Conservation (phyloP, 2,797 vertebrate species). For the Rachycentron canadum region DNA sequence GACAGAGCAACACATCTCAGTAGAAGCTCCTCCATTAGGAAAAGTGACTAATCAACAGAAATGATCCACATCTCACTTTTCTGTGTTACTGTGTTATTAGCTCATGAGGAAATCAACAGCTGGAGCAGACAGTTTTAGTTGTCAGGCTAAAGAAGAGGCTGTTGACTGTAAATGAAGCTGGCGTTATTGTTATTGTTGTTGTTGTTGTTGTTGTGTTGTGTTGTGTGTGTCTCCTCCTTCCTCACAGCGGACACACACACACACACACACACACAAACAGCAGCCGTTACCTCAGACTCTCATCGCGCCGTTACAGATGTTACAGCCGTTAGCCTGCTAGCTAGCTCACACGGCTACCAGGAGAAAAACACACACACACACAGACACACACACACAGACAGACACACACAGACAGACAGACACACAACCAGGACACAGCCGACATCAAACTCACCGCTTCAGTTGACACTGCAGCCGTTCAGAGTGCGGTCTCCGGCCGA, state of each 20-base stretch:
- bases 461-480: slow-evolving; percentile 44
- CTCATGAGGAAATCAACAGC: slow-evolving; percentile 36
- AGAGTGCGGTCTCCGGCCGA: background rate
- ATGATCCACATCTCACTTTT: slow-evolving; percentile 9
- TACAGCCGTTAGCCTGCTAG: slow-evolving; percentile 70
- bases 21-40: too few relatives aligned
- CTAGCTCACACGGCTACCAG: slow-evolving; percentile 41
- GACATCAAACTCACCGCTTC: slow-evolving; percentile 60
- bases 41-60: background rate
- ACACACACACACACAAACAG: too few relatives aligned
- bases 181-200: rapidly evolving
- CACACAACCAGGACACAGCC: background rate
- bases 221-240: background rate
- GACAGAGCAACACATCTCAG: too few relatives aligned
- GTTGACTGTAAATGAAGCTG: rapidly evolving
- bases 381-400: background rate
- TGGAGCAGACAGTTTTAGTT: slow-evolving; percentile 22
- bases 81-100: background rate
- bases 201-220: too few relatives aligned
- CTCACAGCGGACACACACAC: background rate
- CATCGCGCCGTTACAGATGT: slow-evolving; percentile 53
- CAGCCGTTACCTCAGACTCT: background rate
- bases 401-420: background rate
- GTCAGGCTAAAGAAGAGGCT: background rate
- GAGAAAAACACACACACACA: background rate